Evolutionary conservation across 1,140 invertebrate genomes (phyloP).

Genomic region (Pogonomyrmex californicus): DNA sequence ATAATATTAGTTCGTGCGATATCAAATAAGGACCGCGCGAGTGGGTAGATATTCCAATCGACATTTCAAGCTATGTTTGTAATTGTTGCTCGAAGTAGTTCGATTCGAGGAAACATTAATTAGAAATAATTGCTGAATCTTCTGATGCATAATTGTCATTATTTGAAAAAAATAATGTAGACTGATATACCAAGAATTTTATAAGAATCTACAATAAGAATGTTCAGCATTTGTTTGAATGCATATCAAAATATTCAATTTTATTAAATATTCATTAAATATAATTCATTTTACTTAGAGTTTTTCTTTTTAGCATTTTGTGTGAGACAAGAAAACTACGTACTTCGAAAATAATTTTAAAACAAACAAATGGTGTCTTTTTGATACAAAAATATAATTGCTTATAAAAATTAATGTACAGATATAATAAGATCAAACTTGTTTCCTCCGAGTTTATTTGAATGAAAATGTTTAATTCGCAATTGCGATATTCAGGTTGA

Average conservation of each 20-base stretch:
- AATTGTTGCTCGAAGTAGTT: slow-evolving; percentile 34
- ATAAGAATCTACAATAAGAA: not conserved
- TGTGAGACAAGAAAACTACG: not conserved
- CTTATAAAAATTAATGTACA: slow-evolving; percentile 7
- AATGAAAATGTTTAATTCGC: not conserved
- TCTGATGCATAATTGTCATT: not conserved
- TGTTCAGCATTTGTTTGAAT: not conserved
- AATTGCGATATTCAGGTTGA: not conserved
- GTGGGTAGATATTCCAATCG: not conserved
- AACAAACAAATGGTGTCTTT: not conserved
- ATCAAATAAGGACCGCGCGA: slow-evolving; percentile 14
- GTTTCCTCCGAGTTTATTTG: not conserved
- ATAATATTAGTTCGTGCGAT: slow-evolving; percentile 30
- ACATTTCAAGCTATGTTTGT: slow-evolving; percentile 7
- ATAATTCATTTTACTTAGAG: not conserved
- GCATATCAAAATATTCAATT: not conserved
- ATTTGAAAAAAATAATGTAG: not conserved
- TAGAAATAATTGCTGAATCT: slow-evolving; percentile 21
- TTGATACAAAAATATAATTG: not conserved
- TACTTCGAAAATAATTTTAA: not conserved
- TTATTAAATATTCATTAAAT: not conserved
- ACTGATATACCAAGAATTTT: not conserved
- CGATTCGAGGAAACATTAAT: not conserved
- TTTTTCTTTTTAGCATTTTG: not conserved
- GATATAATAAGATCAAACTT: slow-evolving; percentile 10